phyloP scores from a whole-genome alignment of 2,797 vertebrate species.

The Pipistrellus pygmaeus region DNA sequence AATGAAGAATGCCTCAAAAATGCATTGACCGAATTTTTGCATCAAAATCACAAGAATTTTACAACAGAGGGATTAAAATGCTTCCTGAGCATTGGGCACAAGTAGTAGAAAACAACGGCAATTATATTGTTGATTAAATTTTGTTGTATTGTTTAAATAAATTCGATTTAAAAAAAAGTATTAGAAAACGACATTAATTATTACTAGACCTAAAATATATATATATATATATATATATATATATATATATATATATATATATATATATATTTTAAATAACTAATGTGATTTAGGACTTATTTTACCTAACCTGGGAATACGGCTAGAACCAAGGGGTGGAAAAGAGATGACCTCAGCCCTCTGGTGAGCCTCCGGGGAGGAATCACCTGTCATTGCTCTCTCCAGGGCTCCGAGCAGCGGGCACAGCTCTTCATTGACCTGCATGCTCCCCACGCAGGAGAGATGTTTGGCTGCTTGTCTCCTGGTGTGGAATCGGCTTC shows the following conservation, averaged over 20 bases:
- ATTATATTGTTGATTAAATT: too few species aligned
- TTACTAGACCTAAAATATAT: too few species aligned
- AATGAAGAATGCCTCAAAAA: too few species aligned
- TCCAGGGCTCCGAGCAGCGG: neutral
- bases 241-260: too few species aligned
- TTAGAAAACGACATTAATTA: too few species aligned
- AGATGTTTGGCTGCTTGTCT: neutral
- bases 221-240: neutral
- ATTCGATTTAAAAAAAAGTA: too few species aligned
- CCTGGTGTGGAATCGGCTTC: neutral
- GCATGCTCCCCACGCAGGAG: neutral
- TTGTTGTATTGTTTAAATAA: too few species aligned
- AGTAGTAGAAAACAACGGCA: too few species aligned
- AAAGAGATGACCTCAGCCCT: neutral
- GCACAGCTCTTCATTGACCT: neutral
- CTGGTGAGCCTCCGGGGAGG: neutral
- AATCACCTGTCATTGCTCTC: neutral
- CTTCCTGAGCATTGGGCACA: too few species aligned
- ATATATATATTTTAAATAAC: neutral
- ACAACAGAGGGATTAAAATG: too few species aligned
- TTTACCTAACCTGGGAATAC: constrained; percentile 2
- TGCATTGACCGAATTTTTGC: too few species aligned
- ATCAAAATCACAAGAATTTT: too few species aligned
- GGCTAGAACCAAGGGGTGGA: neutral
- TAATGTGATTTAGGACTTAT: neutral